These are phyloP conservation scores for Heteromormyrus szaboi DNA, from an alignment of 2,797 vertebrate genomes.

Conservation along the genomic window DNA sequence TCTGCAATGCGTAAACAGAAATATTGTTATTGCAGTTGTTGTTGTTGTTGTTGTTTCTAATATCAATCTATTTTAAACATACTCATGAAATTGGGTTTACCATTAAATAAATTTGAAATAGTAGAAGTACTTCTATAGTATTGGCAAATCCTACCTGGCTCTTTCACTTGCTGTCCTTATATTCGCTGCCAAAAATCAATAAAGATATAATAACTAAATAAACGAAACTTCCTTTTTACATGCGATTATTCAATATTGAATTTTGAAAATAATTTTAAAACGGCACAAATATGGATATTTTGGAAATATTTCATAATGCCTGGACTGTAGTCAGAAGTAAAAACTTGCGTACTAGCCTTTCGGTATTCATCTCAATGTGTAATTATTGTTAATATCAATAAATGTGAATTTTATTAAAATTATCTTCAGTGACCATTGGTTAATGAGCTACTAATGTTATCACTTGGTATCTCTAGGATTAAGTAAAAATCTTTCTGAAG, in stretches of 20 bases:
- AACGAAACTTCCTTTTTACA: neutral
- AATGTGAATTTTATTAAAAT: neutral
- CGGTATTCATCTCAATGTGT: neutral
- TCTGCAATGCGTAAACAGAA: neutral
- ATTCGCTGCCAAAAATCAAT: neutral
- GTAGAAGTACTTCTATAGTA: neutral
- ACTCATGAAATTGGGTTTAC: neutral
- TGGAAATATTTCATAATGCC: neutral
- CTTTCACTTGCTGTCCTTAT: neutral
- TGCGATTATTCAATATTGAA: neutral
- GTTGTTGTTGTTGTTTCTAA: neutral
- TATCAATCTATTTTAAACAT: neutral
- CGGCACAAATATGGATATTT: neutral
- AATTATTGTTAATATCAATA: neutral
- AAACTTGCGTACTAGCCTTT: neutral
- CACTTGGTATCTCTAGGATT: neutral
- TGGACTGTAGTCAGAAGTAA: neutral
- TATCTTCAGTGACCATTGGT: neutral
- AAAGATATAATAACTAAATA: neutral
- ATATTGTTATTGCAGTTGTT: neutral
- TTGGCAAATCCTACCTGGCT: neutral
- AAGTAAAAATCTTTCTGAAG: neutral
- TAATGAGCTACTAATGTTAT: neutral
- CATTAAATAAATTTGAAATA: neutral
- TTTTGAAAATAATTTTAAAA: neutral